These are phyloP conservation scores for Heliconius charithonia DNA, from an alignment of 2,888 invertebrate genomes.

Conservation along the genomic window DNA sequence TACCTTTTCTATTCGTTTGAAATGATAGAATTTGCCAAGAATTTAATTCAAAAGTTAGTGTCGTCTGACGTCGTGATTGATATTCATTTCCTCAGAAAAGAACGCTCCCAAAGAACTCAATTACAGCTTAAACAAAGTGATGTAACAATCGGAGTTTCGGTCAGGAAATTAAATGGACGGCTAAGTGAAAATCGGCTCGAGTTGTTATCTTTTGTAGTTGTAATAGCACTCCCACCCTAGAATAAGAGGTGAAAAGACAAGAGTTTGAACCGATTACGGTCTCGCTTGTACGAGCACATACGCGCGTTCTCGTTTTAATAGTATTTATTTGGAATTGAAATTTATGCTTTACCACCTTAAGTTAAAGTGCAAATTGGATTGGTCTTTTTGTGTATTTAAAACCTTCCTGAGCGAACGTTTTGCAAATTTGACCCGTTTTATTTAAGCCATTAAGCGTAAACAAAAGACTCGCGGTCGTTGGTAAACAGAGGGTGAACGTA, in stretches of 20 bases:
- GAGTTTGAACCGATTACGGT: conserved; percentile 68
- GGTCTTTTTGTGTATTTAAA: conserved; percentile 62
- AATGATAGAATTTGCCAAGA: conserved; percentile 47
- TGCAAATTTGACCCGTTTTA: conserved; percentile 81
- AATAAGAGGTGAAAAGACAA: conserved; percentile 69
- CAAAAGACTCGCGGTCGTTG: conserved; percentile 76
- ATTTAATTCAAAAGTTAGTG: conserved; percentile 58
- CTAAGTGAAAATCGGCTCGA: conserved; percentile 67
- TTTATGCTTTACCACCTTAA: conserved; percentile 65
- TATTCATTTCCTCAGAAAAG: conserved; percentile 77
- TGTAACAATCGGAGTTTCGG: conserved; percentile 71
- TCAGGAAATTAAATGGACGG: conserved; percentile 81
- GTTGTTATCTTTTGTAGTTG: conserved; percentile 76
- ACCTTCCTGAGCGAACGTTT: conserved; percentile 73
- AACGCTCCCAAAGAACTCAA: conserved; percentile 77
- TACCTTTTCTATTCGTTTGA: conserved; percentile 24
- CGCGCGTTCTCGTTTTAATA: conserved; percentile 62
- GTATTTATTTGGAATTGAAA: conserved; percentile 56
- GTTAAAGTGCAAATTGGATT: conserved; percentile 62
- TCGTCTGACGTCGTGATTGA: conserved; percentile 55
- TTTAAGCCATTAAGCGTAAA: conserved; percentile 82
- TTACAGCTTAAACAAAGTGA: conserved; percentile 81
- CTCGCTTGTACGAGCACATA: conserved; percentile 66
- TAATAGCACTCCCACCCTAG: conserved; percentile 65
- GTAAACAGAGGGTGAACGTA: conserved; percentile 74